A percentile compares a stretch with the other conserved stretches of the same genome.
Evolutionary conservation across 2,113 vertebrate species (phyloP).

Genomic region (Chaetorhynchus papuensis): DNA sequence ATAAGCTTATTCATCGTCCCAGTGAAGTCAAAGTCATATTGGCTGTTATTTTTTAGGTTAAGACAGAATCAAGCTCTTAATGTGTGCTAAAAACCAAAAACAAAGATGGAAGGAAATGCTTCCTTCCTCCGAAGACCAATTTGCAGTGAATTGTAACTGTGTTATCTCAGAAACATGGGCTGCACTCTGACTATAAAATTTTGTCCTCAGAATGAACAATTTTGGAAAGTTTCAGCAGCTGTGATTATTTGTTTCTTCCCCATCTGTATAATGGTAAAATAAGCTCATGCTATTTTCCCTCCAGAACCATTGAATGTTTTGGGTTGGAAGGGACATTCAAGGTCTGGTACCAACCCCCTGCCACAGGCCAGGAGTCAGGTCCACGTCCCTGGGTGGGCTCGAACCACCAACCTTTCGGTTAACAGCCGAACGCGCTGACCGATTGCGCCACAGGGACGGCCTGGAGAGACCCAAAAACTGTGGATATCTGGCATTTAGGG

Average conservation of each 20-base stretch:
- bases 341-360: not conserved
- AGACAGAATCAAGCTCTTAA: not conserved
- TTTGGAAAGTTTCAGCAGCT: not conserved
- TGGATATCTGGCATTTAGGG: not conserved
- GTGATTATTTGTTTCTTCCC: not conserved
- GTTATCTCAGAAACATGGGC: not conserved
- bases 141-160: not conserved
- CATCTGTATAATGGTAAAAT: not conserved
- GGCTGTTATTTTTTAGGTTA: not conserved
- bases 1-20: not conserved
- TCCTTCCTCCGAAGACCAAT: not conserved
- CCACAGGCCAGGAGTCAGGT: too few relatives aligned
- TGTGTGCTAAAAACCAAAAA: not conserved
- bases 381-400: constrained; percentile 45
- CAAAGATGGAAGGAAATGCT: not conserved
- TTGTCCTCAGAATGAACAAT: not conserved
- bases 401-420: constrained; percentile 68
- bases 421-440: constrained; percentile 56
- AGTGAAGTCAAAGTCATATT: not conserved
- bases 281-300: fast-evolving
- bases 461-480: fast-evolving
- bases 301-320: not conserved
- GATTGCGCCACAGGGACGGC: constrained; percentile 43
- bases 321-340: not conserved
- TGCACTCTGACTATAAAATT: not conserved